Percentiles rank a stretch among this genome's conserved stretches.
Conservation (phyloP, 2,113 vertebrate species). For the Corythaeola cristata region DNA sequence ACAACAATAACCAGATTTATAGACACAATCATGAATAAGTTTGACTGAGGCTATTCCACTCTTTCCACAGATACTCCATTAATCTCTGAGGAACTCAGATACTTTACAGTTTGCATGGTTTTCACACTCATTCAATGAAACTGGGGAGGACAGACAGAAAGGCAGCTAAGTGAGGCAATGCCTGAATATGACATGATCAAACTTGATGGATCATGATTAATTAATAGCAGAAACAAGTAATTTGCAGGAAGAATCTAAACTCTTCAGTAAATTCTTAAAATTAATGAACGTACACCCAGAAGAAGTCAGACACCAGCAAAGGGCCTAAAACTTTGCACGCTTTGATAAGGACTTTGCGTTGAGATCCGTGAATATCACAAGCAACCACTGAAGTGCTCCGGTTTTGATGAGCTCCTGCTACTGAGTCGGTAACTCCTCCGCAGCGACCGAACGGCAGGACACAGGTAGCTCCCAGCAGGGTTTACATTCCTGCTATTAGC, state of each 20-base stretch:
- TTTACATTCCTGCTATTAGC: neutral
- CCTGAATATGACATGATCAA: neutral
- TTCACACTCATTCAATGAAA: neutral
- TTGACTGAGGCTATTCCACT: neutral
- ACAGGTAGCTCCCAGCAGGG: neutral
- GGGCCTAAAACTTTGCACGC: neutral
- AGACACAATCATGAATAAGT: neutral
- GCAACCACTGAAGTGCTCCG: neutral
- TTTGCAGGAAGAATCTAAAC: neutral
- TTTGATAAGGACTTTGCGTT: neutral
- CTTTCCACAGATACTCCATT: neutral
- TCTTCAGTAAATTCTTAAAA: neutral
- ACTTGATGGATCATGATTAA: neutral
- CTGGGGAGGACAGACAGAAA: neutral
- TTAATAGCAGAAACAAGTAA: neutral
- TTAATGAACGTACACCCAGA: neutral
- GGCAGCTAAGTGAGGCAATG: neutral
- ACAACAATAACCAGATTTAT: neutral
- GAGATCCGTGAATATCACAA: neutral
- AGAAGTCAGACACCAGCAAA: neutral
- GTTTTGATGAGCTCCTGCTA: neutral
- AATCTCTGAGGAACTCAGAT: neutral
- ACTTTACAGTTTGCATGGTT: rapidly evolving
- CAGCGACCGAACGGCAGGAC: neutral
- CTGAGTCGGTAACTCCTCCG: neutral